Evolutionary conservation across 1,140 invertebrate species (phyloP).

Genomic region (Trinorchestia longiramus): DNA sequence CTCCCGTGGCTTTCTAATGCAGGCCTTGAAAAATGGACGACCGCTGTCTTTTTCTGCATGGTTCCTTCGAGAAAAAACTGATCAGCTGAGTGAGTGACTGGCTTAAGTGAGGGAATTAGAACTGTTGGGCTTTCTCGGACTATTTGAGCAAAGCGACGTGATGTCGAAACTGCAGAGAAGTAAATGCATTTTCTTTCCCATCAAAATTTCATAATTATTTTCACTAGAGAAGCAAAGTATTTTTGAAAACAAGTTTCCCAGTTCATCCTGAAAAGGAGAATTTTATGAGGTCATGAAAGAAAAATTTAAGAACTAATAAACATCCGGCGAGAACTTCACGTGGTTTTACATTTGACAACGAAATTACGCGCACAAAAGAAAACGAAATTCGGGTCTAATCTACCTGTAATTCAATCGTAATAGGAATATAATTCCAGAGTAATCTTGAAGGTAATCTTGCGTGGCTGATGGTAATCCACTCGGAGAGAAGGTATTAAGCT

Average conservation of each 20-base stretch:
- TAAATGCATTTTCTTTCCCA: neutral
- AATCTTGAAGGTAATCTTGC: conserved; percentile 48
- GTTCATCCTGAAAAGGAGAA: neutral
- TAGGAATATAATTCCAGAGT: conserved; percentile 54
- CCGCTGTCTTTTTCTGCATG: neutral
- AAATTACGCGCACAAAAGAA: neutral
- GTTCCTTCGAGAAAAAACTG: conserved; percentile 29
- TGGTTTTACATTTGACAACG: neutral
- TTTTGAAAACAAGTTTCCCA: neutral
- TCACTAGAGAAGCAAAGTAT: neutral
- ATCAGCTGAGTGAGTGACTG: conserved; percentile 40
- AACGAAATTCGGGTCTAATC: conserved; percentile 18
- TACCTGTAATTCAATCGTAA: conserved; percentile 37
- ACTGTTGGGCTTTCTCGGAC: neutral
- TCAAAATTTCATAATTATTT: neutral
- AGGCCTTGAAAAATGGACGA: conserved; percentile 17
- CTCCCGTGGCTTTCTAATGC: neutral
- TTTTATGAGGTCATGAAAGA: neutral
- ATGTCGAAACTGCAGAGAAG: neutral
- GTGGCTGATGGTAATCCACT: conserved; percentile 52
- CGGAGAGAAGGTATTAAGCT: conserved; percentile 52
- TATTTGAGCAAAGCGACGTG: neutral
- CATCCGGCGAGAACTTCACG: neutral
- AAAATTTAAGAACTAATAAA: neutral
- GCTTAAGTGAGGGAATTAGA: conserved; percentile 17